Conservation (phyloP, 2,797 vertebrate genomes). For the Mus spretus region DNA sequence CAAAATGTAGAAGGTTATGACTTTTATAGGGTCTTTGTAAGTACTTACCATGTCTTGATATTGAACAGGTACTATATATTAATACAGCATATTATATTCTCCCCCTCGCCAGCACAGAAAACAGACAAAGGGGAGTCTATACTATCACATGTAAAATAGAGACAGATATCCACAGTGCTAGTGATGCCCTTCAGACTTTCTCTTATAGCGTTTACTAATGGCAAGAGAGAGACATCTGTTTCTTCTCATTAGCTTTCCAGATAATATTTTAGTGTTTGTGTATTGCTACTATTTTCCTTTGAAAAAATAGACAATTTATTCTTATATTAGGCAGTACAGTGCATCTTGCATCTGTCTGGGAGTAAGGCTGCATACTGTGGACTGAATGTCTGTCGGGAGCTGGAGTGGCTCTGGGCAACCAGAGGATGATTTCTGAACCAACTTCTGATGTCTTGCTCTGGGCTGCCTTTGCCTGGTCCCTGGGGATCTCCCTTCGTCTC, state of each 20-base stretch:
- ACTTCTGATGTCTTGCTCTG: neutral
- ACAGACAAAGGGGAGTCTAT: neutral
- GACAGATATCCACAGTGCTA: neutral
- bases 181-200: neutral
- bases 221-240: neutral
- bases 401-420: neutral
- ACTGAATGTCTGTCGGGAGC: neutral
- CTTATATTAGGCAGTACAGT: neutral
- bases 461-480: neutral
- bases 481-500: neutral
- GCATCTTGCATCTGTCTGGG: neutral
- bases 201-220: neutral
- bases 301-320: conserved; percentile 31
- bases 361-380: neutral
- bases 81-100: neutral
- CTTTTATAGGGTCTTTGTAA: neutral
- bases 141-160: neutral
- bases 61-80: neutral
- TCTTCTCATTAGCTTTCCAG: conserved; percentile 34
- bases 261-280: conserved; percentile 48
- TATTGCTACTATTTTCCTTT: conserved; percentile 32
- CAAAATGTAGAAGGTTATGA: neutral
- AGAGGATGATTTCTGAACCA: neutral
- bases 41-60: neutral
- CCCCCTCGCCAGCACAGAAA: neutral